phyloP scores from a whole-genome alignment of 2,113 vertebrate species.

The Nettapus auritus region DNA sequence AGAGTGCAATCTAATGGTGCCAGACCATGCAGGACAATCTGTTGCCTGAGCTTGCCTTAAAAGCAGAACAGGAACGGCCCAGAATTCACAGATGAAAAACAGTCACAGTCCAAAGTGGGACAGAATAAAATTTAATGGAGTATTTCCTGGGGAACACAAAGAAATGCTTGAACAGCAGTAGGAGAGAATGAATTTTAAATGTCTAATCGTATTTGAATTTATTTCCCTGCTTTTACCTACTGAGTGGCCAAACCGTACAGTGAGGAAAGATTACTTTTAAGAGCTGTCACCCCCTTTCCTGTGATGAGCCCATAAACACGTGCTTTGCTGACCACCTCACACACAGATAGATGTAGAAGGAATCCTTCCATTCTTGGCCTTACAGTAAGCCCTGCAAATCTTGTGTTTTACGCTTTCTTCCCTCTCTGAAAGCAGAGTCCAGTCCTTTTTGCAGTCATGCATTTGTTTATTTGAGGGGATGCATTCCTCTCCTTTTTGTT shows the following conservation, averaged over 20 bases:
- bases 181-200: background rate
- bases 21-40: background rate
- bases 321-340: background rate
- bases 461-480: background rate
- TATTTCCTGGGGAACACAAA: background rate
- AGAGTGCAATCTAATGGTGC: background rate
- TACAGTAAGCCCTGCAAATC: background rate
- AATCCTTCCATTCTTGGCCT: background rate
- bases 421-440: background rate
- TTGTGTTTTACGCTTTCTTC: background rate
- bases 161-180: background rate
- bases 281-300: background rate
- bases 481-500: background rate
- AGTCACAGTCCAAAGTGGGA: background rate
- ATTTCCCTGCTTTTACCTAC: background rate
- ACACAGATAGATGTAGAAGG: background rate
- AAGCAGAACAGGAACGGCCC: background rate
- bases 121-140: background rate
- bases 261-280: background rate
- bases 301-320: background rate
- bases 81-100: slow-evolving; percentile 2
- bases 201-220: background rate
- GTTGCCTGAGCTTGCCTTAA: background rate
- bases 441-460: background rate
- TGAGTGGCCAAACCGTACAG: background rate